Evolutionary conservation across 2,888 invertebrate genomes (phyloP), one percentile per base, ranked within the genome.

Genomic region (Chymomyza amoena): DNA sequence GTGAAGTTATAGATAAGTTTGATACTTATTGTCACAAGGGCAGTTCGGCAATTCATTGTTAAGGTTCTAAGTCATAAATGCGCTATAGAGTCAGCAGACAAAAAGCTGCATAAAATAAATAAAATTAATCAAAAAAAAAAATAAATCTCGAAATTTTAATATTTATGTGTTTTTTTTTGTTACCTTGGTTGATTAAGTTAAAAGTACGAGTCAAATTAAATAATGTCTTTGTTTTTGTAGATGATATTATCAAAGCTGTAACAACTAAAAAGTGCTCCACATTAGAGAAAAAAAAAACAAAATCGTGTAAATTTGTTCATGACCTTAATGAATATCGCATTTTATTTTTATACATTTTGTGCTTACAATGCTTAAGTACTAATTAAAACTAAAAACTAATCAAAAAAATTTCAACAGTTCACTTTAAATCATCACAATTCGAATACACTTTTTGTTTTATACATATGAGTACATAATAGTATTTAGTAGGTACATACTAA

Each of bases 351-450:
- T 76, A 80, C 73, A 80, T 59, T 77, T 77, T 76, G 69, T 70
- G 70, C 72, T 76, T 80, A 78, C 36, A 60, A 32, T 57, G 51
- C 69, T 66, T 73, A 70, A 13, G 16, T 18, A 13, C 51, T 78
- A 78, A 25, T 64, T 78, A 75, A 66, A 62, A 59, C 74, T 78
- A 70, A 76, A 80, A 75, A 45, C 57, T 71, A 75, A 61, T 75
- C 72, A 76, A 75, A 75, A 20, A 60, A 83, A 83, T 86, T 86
- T 81, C 84, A 83, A 83, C 86, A 83, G 80, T 87, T 87, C 80
- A 81, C 87, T 84, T 81, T 74, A 79, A 78, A 75, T 79, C 83
- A 83, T 86, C 87, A 86, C 83, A 83, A 80, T 84, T 78, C 77
- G 75, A 81, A 83, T 75, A 76, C 56, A 78, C 68, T 74, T 74